phyloP scores from a whole-genome alignment of 2,888 invertebrate genomes.

The Ectropis crepuscularia region DNA sequence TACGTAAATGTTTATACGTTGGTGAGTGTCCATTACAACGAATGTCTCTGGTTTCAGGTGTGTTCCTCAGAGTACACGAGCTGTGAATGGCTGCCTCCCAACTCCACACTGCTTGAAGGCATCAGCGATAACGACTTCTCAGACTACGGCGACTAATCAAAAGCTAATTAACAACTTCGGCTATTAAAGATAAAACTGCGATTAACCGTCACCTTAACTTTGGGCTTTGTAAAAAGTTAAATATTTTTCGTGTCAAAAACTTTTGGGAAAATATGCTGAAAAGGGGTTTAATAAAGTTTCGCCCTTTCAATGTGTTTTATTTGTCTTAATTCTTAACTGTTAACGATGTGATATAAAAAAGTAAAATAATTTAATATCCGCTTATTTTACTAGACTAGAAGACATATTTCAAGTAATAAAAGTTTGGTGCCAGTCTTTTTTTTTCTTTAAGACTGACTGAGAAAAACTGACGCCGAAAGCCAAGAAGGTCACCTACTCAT shows the following conservation, averaged over 20 bases:
- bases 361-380: not conserved
- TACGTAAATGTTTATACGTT: no score
- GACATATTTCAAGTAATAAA: not conserved
- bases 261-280: slow-evolving; percentile 22
- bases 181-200: slow-evolving; percentile 43
- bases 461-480: no score
- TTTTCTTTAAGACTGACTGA: no score
- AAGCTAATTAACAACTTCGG: slow-evolving; percentile 46
- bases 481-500: no score
- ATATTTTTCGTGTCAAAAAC: slow-evolving; percentile 27
- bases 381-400: not conserved
- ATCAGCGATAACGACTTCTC: slow-evolving; percentile 52
- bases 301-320: slow-evolving; percentile 25
- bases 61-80: slow-evolving; percentile 66
- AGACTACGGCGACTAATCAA: slow-evolving; percentile 44
- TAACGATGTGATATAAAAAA: not conserved
- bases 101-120: slow-evolving; percentile 78
- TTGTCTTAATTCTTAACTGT: slow-evolving; percentile 8
- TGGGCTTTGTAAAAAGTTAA: slow-evolving; percentile 27
- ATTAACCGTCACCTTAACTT: slow-evolving; percentile 43
- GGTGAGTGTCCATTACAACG: no score
- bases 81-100: slow-evolving; percentile 86
- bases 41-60: slow-evolving; percentile 49
- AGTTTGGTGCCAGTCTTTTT: no score
- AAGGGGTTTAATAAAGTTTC: slow-evolving; percentile 25